Evolutionary conservation across 2,888 invertebrate species (phyloP).

Genomic region (Spodoptera picta): DNA sequence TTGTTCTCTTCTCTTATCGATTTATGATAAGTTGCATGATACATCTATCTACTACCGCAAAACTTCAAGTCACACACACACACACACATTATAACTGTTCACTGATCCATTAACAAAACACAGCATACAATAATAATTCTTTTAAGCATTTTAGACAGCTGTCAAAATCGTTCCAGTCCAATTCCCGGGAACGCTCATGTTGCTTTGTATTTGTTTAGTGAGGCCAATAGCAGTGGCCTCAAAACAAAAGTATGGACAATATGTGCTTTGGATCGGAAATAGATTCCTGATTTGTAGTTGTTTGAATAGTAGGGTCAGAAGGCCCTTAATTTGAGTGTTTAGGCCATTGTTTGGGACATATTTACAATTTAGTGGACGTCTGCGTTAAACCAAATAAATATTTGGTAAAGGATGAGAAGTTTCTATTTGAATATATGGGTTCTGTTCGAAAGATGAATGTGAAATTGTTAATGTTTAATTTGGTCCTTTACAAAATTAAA

Average conservation of each 20-base stretch:
- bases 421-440: no score
- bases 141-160: conserved; percentile 39
- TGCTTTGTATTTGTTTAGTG: conserved; percentile 42
- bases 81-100: not conserved
- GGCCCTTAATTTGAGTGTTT: conserved; percentile 21
- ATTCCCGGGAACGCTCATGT: conserved; percentile 21
- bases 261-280: conserved; percentile 21
- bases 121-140: conserved; percentile 22
- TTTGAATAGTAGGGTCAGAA: conserved; percentile 8
- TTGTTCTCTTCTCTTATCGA: no score
- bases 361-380: not conserved
- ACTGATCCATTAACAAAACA: conserved; percentile 20
- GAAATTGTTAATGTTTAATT: no score
- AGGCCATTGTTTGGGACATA: conserved; percentile 1
- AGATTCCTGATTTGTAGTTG: conserved; percentile 19
- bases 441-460: no score
- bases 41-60: no score
- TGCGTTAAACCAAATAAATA: no score
- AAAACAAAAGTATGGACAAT: conserved; percentile 22
- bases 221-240: conserved; percentile 18
- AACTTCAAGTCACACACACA: no score
- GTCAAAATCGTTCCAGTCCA: conserved; percentile 40
- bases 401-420: no score
- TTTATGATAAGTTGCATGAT: no score
- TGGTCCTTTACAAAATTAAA: no score